Evolutionary conservation across 2,888 invertebrate species (phyloP), one percentile per base, ranked within the genome.

Genomic region (Galerucella pusilla): DNA sequence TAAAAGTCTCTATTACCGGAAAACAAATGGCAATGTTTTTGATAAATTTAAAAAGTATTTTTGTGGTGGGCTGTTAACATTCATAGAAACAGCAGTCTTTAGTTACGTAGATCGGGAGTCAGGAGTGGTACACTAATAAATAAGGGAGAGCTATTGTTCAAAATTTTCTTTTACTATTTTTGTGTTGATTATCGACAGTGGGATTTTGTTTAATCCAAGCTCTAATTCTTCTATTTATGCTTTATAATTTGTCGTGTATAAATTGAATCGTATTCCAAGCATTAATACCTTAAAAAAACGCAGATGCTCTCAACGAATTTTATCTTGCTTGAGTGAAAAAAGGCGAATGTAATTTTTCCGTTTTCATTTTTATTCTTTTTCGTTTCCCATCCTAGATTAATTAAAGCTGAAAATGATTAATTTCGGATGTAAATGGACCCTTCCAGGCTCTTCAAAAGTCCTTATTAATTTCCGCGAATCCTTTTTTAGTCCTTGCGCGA

Each of bases 321-420:
- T 2, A 35, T 61, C 28, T 14, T 61, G 12, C 16, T 64, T 64
- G 46, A 45, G 16, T 1, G 45, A 65, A 57, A 46, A 45, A 64
- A 65, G 35, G 45, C 45, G 46, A 65, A 65, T 20, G 46, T 65
- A 45, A 65, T 65, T 65, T 65, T 65, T 65, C 45, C 64, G 45
- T 65, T 20, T 42, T 6, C 46, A 11, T 64, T 46, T 64, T 42
- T 45, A 6, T 9, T 65, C 11, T 16, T 65, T 65, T 46, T 20
- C 45, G 20, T 65, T 65, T 65, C 11, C 16, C 64, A 46, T 65
- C 46, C 46, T 46, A n/a, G 64, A 65, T 46, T 65, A 65, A 65
- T 65, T 65, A 65, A 46, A 65, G 46, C 16, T 45, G 64, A 65
- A 65, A 64, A 64, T 65, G 46, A 65, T 65, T 46, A 65, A 65